Evolutionary conservation across 1,140 invertebrate species (phyloP), one percentile per base, ranked within the genome.

Genomic region (Coptotermes formosanus): DNA sequence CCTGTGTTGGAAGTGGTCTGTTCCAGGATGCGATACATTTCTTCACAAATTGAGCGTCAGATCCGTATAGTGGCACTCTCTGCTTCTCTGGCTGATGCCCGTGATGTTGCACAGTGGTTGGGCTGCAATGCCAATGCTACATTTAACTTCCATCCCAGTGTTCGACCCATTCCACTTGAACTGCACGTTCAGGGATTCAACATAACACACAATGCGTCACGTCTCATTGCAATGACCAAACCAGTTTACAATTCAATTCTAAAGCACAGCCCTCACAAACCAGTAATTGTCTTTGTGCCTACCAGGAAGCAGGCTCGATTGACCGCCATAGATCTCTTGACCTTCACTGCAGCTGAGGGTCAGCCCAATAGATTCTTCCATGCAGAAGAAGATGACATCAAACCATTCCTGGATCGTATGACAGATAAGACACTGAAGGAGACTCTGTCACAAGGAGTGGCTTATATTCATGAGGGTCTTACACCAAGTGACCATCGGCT

Each of bases 101-200:
- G 96, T 88, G 99, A 99, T 91, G 95, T 99, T 21, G 96, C 97
- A 0, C 97, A 98, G 89, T 99, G 99, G 99, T 92, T 99, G 3
- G 99, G 98, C 30, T 99, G 97, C 89, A 96, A 95, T 88, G 94
- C 97, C 9, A 97, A 97, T 87, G 95, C 95, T 48, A 98, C 97
- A 1, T 99, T 99, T 90, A 99, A 99, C 92, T 99, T 99, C 91
- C 98, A 99, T 91, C 99, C 99, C 0, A 99, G 97, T 90, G 98
- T 99, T 16, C 92, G 99, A 32, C 99, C 99, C 16, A 93, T 99
- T 48, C 97, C 98, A 0, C 90, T 99, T 12, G 98, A 99, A 90
- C 91, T 99, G 44, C 97, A 99, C 89, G 98, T 99, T 83, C 96
- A 97, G 89, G 92, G 89, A 21, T 98, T 99, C 90, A 99, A 99